A percentile compares a stretch with the other conserved stretches of the same genome.
These are phyloP conservation scores for Catocala nupta DNA, from an alignment of 2,888 invertebrate species.

Conservation along the genomic window DNA sequence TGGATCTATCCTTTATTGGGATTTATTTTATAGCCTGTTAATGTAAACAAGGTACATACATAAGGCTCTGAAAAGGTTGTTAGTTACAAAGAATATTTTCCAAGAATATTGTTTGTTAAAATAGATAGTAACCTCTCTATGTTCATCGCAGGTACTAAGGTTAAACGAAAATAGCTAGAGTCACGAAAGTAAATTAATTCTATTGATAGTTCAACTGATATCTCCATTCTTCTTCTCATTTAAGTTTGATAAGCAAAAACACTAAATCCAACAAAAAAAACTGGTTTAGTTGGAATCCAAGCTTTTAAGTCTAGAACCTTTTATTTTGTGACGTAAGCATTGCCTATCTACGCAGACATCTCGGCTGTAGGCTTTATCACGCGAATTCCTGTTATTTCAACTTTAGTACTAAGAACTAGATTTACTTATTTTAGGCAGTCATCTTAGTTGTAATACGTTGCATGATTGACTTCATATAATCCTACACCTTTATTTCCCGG, in stretches of 20 bases:
- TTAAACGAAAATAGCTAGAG: slow-evolving; percentile 2
- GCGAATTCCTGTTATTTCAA: slow-evolving; percentile 34
- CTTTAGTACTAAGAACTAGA: slow-evolving; percentile 16
- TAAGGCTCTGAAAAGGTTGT: too few relatives aligned
- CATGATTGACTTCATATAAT: too few relatives aligned
- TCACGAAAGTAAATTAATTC: slow-evolving; percentile 29
- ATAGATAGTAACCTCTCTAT: not conserved
- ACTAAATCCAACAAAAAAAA: slow-evolving; percentile 19
- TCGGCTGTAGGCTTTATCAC: slow-evolving; percentile 25
- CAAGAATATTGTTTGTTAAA: not conserved
- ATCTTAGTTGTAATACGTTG: slow-evolving; percentile 26
- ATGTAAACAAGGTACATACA: too few relatives aligned
- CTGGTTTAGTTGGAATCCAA: slow-evolving; percentile 13
- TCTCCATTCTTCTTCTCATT: slow-evolving; percentile 10
- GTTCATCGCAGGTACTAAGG: slow-evolving; percentile 1
- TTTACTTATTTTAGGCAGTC: slow-evolving; percentile 30
- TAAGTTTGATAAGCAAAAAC: slow-evolving; percentile 22
- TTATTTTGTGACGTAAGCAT: slow-evolving; percentile 46
- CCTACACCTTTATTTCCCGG: too few relatives aligned
- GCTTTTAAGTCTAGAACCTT: slow-evolving; percentile 35
- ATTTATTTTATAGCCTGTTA: too few relatives aligned
- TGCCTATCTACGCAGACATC: slow-evolving; percentile 37
- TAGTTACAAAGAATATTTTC: not conserved
- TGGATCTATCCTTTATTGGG: too few relatives aligned
- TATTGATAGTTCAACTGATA: slow-evolving; percentile 23